Conservation (phyloP, 2,113 vertebrate species). For the Trachemys scripta region DNA sequence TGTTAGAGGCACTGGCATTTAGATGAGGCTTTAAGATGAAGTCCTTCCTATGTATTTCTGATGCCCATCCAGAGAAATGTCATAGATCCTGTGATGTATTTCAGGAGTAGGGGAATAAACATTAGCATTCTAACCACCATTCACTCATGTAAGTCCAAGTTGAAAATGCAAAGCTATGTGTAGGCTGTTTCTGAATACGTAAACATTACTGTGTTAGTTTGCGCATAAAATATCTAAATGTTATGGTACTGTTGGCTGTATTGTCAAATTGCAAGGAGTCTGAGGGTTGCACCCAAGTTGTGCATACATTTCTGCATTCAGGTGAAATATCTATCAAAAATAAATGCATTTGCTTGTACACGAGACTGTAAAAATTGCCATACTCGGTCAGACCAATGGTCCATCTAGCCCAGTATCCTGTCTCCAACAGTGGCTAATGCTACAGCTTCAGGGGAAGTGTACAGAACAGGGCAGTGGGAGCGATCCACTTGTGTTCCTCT, state of each 20-base stretch:
- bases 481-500: background rate
- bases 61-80: background rate
- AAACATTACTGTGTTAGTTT: background rate
- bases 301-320: background rate
- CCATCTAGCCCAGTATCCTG: background rate
- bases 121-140: background rate
- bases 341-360: background rate
- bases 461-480: background rate
- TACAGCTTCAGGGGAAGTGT: background rate
- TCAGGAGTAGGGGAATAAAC: background rate
- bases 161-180: background rate
- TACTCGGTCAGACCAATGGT: background rate
- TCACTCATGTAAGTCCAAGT: background rate
- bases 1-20: background rate
- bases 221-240: background rate
- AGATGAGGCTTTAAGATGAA: background rate
- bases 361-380: background rate
- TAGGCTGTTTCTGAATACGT: background rate
- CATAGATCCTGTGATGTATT: background rate
- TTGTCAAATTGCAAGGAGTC: background rate
- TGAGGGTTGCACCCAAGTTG: background rate
- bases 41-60: background rate
- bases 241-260: background rate
- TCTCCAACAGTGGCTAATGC: background rate
- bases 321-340: background rate